These are phyloP conservation scores for Rhyacophila evoluta DNA, from an alignment of 2,888 invertebrate species.

Conservation along the genomic window DNA sequence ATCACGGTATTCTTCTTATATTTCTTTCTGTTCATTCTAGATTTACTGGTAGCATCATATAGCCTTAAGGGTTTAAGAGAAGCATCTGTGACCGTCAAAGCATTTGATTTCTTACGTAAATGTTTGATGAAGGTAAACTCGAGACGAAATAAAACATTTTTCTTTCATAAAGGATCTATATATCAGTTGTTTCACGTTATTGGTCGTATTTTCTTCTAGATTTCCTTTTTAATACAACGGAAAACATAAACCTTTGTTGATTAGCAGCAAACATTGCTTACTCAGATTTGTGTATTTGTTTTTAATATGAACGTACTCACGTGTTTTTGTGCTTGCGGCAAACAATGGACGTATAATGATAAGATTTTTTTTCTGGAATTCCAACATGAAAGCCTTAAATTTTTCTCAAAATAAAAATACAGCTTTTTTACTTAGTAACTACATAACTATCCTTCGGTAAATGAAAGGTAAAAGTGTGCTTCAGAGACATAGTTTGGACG, in stretches of 20 bases:
- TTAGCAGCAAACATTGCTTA: neutral
- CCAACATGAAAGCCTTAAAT: no score
- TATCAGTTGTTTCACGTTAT: neutral
- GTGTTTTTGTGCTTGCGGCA: no score
- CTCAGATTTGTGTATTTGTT: no score
- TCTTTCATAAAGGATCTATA: neutral
- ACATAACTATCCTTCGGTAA: no score
- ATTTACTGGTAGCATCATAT: conserved; percentile 3
- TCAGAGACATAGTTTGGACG: no score
- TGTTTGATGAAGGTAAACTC: conserved; percentile 19
- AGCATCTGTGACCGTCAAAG: conserved; percentile 22
- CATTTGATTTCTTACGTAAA: conserved; percentile 24
- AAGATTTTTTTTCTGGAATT: no score
- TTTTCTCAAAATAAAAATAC: no score
- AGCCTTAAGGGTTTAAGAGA: neutral
- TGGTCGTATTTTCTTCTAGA: neutral
- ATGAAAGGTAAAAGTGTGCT: no score
- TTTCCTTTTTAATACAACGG: neutral
- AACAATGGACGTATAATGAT: no score
- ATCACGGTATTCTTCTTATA: neutral
- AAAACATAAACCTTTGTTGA: neutral
- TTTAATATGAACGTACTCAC: no score
- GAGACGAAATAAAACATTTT: conserved; percentile 18
- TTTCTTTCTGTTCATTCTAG: conserved; percentile 20
- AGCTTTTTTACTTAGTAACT: no score